Evolutionary conservation across 2,113 vertebrate genomes (phyloP).

Genomic region (Oncorhynchus kisutch): DNA sequence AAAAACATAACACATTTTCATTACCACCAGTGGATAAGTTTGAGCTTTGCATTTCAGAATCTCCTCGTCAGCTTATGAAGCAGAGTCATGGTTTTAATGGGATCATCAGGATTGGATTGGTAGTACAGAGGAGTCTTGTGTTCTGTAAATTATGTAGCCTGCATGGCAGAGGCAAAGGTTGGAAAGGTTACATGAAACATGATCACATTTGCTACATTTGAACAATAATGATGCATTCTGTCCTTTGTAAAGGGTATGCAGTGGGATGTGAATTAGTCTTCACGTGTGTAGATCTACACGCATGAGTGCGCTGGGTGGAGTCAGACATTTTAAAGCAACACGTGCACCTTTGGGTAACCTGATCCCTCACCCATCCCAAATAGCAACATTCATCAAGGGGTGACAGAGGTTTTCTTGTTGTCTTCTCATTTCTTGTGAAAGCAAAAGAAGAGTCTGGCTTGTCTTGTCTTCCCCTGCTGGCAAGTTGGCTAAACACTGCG

Average conservation of each 20-base stretch:
- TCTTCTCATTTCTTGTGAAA: too few species aligned
- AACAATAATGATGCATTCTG: background rate
- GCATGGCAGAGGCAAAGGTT: background rate
- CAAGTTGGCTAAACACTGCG: too few species aligned
- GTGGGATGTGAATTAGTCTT: constrained; percentile 50
- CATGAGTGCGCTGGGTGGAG: too few species aligned
- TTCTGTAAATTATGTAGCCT: constrained; percentile 3
- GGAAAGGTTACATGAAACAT: background rate
- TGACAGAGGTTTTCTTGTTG: too few species aligned
- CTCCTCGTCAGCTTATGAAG: constrained; percentile 33
- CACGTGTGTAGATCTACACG: too few species aligned
- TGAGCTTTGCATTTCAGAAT: constrained; percentile 35
- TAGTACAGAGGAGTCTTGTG: background rate
- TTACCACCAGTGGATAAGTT: constrained; percentile 22
- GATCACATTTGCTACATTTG: background rate
- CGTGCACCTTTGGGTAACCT: too few species aligned
- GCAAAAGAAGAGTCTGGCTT: too few species aligned
- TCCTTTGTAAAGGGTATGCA: constrained; percentile 31
- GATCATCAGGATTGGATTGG: constrained; percentile 13
- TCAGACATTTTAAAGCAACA: too few species aligned
- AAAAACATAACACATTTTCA: constrained; percentile 37
- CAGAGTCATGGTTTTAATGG: constrained; percentile 31
- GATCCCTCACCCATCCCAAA: too few species aligned
- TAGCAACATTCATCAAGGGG: too few species aligned
- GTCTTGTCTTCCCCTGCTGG: too few species aligned